Evolutionary conservation across 2,888 invertebrate genomes (phyloP).

Genomic region (Monochamus alternatus): DNA sequence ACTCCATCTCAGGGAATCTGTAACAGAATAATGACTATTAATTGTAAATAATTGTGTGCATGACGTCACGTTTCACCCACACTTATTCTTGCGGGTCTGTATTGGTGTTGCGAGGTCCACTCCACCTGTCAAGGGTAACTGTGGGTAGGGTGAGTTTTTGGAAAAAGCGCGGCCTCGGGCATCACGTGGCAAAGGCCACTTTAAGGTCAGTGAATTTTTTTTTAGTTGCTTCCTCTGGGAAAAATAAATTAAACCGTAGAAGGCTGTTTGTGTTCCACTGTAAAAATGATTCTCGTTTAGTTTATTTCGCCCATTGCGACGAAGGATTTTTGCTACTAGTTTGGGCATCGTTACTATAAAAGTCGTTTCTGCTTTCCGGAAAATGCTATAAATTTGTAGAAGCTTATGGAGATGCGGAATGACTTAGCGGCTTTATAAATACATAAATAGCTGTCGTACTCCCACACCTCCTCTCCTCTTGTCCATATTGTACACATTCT

Average conservation of each 20-base stretch:
- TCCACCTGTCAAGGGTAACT: constrained; percentile 50
- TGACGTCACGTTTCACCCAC: constrained; percentile 57
- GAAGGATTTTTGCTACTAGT: constrained; percentile 52
- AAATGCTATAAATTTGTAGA: constrained; percentile 58
- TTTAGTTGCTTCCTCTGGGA: constrained; percentile 52
- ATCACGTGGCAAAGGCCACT: constrained; percentile 70
- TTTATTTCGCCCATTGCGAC: constrained; percentile 53
- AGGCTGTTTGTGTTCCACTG: background rate
- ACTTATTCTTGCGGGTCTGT: constrained; percentile 51
- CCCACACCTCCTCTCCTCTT: constrained; percentile 56
- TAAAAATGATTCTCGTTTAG: constrained; percentile 51
- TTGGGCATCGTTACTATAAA: constrained; percentile 54
- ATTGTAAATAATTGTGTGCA: constrained; percentile 61
- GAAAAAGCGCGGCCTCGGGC: constrained; percentile 67
- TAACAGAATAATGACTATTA: constrained; percentile 13
- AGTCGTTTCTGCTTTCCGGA: constrained; percentile 53
- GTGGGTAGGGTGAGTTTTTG: constrained; percentile 55
- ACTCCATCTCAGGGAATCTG: constrained; percentile 49
- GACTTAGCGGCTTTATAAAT: constrained; percentile 67
- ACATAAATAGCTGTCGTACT: constrained; percentile 67
- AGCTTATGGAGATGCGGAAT: constrained; percentile 67
- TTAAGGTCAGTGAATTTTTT: constrained; percentile 67
- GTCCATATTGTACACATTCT: constrained; percentile 56
- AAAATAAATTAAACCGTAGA: constrained; percentile 57
- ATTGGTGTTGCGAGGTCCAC: constrained; percentile 11